A percentile compares a stretch with the other conserved stretches of the same genome.
Evolutionary conservation across 2,113 vertebrate species (phyloP).

Genomic region (Bungarus multicinctus): DNA sequence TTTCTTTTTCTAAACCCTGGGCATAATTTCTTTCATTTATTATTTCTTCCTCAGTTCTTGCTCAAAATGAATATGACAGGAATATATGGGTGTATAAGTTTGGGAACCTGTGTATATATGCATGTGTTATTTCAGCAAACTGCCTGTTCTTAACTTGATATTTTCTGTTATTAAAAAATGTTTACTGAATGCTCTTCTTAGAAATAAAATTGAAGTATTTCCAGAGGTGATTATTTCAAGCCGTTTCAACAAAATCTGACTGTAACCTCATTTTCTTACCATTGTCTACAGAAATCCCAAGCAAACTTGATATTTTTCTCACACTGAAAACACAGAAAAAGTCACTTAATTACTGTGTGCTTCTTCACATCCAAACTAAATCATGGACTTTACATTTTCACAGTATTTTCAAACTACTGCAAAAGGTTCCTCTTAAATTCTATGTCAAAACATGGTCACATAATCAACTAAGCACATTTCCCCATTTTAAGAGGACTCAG

Average conservation of each 20-base stretch:
- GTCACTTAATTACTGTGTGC: slow-evolving; percentile 84
- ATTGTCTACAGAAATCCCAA: slow-evolving; percentile 99
- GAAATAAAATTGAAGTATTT: neutral
- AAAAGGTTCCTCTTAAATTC: slow-evolving; percentile 15
- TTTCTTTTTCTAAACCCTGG: neutral
- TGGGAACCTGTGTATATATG: neutral
- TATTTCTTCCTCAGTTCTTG: neutral
- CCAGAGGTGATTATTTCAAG: slow-evolving; percentile 44
- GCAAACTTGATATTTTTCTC: slow-evolving; percentile 99
- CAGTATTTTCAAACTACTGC: slow-evolving; percentile 40
- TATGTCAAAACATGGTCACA: slow-evolving; percentile 69
- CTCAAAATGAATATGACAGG: neutral
- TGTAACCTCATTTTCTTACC: slow-evolving; percentile 90
- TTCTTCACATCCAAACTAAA: slow-evolving; percentile 70
- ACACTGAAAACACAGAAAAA: slow-evolving; percentile 99
- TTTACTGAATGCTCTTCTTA: neutral
- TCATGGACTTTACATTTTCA: slow-evolving; percentile 59
- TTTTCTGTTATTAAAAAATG: neutral
- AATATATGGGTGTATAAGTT: neutral
- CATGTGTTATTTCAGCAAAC: neutral
- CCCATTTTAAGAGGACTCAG: neutral
- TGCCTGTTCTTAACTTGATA: neutral
- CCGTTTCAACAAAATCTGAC: slow-evolving; percentile 70
- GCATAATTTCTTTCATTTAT: neutral
- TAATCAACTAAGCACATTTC: slow-evolving; percentile 49